These are phyloP conservation scores for Canis aureus DNA, from an alignment of 2,113 vertebrate genomes.

Conservation along the genomic window DNA sequence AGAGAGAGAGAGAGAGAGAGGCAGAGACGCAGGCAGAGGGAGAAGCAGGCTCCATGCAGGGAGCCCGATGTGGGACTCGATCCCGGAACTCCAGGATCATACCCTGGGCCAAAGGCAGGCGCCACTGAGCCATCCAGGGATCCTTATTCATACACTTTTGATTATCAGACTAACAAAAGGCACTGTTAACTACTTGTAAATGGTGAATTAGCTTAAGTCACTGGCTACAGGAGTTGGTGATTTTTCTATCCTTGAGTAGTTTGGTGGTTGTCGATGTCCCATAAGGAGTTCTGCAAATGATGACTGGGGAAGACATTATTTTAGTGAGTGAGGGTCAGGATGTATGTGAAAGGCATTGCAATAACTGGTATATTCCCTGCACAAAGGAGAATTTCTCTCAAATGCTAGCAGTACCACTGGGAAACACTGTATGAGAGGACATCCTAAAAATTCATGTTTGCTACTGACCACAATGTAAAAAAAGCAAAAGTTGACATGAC, in stretches of 20 bases:
- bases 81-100: no score
- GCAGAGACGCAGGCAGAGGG: no score
- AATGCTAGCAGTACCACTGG: background rate
- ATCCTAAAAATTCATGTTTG: background rate
- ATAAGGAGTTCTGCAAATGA: background rate
- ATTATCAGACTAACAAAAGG: background rate
- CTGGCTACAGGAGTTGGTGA: background rate
- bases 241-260: slow-evolving; percentile 31
- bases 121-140: no score
- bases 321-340: background rate
- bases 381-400: background rate
- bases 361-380: background rate
- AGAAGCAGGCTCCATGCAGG: no score
- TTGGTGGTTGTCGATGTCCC: background rate
- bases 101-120: no score
- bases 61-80: no score
- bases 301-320: background rate
- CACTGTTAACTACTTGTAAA: background rate
- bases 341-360: background rate
- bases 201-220: background rate
- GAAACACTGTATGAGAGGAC: background rate
- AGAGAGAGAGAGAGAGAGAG: no score
- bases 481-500: background rate
- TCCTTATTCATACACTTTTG: background rate
- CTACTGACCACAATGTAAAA: background rate